A percentile compares a stretch with the other conserved stretches of the same genome.
These are phyloP conservation scores for Gambusia yucatana DNA, from an alignment of 2,797 vertebrate genomes.

Conservation along the genomic window DNA sequence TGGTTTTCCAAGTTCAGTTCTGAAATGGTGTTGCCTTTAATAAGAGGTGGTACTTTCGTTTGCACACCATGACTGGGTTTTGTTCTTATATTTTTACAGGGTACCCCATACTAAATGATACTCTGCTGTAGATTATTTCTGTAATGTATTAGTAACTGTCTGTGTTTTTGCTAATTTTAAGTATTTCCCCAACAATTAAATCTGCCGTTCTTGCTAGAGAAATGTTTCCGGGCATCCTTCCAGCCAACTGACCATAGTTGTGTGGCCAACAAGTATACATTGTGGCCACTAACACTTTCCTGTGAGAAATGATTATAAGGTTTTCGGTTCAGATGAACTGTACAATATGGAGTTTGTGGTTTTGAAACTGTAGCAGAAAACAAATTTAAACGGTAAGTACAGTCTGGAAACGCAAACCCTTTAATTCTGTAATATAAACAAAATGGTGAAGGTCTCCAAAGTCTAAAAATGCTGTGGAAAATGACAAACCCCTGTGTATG, in stretches of 20 bases:
- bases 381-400: background rate
- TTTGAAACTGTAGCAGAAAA: background rate
- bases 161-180: background rate
- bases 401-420: background rate
- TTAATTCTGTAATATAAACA: background rate
- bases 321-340: background rate
- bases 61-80: background rate
- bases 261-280: background rate
- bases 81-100: background rate
- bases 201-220: background rate
- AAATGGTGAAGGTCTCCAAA: background rate
- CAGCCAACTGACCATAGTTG: background rate
- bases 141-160: background rate
- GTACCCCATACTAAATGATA: background rate
- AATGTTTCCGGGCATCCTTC: background rate
- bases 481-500: background rate
- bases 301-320: background rate
- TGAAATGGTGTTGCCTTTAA: background rate
- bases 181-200: background rate
- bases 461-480: background rate
- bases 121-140: background rate
- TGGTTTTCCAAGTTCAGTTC: background rate
- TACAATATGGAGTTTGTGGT: background rate
- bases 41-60: background rate
- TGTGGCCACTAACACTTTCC: background rate